Evolutionary conservation across 1,140 invertebrate genomes (phyloP).

Genomic region (Brachionus angularis): DNA sequence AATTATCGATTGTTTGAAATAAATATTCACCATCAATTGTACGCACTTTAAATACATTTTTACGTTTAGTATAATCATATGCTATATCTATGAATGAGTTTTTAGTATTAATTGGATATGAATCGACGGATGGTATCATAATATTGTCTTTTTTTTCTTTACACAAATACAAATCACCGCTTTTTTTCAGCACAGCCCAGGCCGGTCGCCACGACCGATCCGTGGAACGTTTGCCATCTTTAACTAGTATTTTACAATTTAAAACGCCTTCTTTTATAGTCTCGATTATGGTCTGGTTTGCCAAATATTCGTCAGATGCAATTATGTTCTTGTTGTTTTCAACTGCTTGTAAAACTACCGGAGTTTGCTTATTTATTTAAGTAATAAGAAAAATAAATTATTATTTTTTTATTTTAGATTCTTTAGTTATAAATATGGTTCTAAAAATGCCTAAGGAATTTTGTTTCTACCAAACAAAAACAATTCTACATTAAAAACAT

Average conservation of each 20-base stretch:
- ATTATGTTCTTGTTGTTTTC: slow-evolving; percentile 28
- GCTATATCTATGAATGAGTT: slow-evolving; percentile 22
- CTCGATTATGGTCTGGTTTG: not conserved
- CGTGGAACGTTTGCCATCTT: not conserved
- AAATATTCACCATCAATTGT: slow-evolving; percentile 37
- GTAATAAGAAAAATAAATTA: too few relatives aligned
- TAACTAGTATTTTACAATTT: slow-evolving; percentile 31
- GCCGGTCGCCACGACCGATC: slow-evolving; percentile 42
- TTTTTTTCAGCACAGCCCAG: slow-evolving; percentile 32
- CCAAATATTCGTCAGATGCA: slow-evolving; percentile 15
- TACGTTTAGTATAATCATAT: slow-evolving; percentile 35
- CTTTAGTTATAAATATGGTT: too few relatives aligned
- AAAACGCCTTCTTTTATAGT: slow-evolving; percentile 36
- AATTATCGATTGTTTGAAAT: slow-evolving; percentile 37
- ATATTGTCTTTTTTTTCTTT: slow-evolving; percentile 43
- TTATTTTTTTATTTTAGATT: too few relatives aligned
- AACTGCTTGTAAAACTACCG: slow-evolving; percentile 1
- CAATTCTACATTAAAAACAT: too few relatives aligned
- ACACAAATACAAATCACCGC: slow-evolving; percentile 32
- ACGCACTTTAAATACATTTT: slow-evolving; percentile 41
- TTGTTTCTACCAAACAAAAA: too few relatives aligned
- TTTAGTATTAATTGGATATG: slow-evolving; percentile 38
- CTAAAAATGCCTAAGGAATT: too few relatives aligned
- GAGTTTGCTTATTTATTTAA: too few relatives aligned
- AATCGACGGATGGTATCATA: slow-evolving; percentile 14